Conservation (phyloP, 2,113 vertebrate species). For the Meleagris gallopavo region DNA sequence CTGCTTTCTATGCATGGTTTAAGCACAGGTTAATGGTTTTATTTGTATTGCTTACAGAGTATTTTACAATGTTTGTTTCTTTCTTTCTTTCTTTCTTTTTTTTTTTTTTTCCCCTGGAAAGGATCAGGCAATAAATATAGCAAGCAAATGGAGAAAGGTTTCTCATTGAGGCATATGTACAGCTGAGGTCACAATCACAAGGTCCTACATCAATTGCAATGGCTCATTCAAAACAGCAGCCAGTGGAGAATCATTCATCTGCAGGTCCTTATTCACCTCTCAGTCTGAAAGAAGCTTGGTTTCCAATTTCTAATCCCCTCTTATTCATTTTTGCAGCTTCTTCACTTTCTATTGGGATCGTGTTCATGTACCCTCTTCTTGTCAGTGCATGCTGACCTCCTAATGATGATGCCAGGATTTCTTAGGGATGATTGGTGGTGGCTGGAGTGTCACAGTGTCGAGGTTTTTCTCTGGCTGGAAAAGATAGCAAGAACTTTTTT, state of each 20-base stretch:
- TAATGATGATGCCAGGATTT: not conserved
- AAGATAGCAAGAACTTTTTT: not conserved
- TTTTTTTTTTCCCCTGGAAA: not conserved
- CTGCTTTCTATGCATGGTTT: not conserved
- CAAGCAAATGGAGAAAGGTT: not conserved
- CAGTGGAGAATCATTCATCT: not conserved
- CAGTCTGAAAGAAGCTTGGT: not conserved
- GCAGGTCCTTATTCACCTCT: not conserved
- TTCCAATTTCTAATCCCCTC: not conserved
- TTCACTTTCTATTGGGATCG: not conserved
- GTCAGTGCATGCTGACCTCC: too few species aligned
- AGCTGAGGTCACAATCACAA: not conserved
- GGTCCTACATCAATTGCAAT: not conserved
- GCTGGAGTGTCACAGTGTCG: constrained; percentile 30
- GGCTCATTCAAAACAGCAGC: not conserved
- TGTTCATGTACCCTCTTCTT: not conserved
- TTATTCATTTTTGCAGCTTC: not conserved
- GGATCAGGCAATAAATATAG: not conserved
- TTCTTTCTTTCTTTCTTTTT: too few species aligned
- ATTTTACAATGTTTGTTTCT: not conserved
- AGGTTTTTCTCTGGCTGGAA: constrained; percentile 74
- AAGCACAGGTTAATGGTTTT: not conserved
- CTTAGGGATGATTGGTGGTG: constrained; percentile 76
- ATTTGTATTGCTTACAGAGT: not conserved
- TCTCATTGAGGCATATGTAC: not conserved